These are phyloP conservation scores for Ochropacha duplaris DNA, from an alignment of 2,888 invertebrate species.

Conservation along the genomic window DNA sequence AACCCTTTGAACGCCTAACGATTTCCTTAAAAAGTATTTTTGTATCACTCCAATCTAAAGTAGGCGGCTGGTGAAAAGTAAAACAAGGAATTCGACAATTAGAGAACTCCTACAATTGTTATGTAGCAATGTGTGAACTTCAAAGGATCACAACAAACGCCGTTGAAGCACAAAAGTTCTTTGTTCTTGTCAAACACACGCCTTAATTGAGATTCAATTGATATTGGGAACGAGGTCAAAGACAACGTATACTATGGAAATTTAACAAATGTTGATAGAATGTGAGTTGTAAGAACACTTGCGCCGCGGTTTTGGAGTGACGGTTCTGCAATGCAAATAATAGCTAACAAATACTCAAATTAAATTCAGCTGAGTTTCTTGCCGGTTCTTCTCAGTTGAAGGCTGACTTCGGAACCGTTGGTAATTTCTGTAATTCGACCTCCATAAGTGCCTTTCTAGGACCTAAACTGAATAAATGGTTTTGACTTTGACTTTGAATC, in stretches of 20 bases:
- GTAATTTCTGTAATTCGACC: too few relatives aligned
- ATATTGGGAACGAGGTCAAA: neutral
- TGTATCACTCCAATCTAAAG: neutral
- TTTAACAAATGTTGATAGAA: neutral
- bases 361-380: too few relatives aligned
- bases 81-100: neutral
- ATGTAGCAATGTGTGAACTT: neutral
- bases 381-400: too few relatives aligned
- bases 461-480: too few relatives aligned
- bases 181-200: neutral
- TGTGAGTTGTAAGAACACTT: neutral
- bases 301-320: neutral
- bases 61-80: neutral
- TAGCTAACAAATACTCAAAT: neutral
- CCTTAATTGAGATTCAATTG: neutral
- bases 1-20: neutral
- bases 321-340: neutral
- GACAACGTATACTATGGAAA: neutral
- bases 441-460: too few relatives aligned
- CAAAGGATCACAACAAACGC: neutral
- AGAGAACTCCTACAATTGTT: neutral
- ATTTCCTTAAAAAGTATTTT: neutral
- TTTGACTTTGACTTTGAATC: too few relatives aligned
- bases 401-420: too few relatives aligned
- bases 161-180: neutral